Percentiles rank a stretch among this genome's conserved stretches.
Conservation (phyloP, 1,140 invertebrate genomes). For the Battus philenor region DNA sequence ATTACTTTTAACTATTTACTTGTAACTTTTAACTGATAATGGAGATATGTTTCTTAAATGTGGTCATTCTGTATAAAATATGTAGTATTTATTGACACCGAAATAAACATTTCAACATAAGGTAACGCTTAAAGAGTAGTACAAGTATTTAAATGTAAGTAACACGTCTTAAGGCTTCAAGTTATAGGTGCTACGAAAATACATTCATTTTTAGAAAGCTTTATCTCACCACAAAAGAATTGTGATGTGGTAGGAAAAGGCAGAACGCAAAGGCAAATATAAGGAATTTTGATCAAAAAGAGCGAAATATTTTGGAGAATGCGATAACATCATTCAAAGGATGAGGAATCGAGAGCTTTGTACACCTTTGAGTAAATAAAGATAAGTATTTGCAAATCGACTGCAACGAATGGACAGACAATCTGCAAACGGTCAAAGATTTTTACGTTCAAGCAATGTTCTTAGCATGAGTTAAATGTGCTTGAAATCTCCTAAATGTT, state of each 20-base stretch:
- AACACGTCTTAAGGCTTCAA: no score
- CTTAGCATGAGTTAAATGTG: not conserved
- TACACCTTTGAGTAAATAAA: slow-evolving; percentile 50
- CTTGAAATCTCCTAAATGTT: no score
- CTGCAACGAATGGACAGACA: slow-evolving; percentile 13
- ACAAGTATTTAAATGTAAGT: no score
- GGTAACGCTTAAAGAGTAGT: no score
- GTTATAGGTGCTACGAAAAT: no score
- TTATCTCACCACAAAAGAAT: slow-evolving; percentile 57
- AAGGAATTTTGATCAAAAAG: slow-evolving; percentile 63
- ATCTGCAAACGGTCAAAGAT: not conserved
- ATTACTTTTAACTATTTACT: no score
- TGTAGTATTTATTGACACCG: no score
- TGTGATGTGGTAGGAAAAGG: slow-evolving; percentile 52
- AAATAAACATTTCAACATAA: no score
- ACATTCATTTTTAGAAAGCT: slow-evolving; percentile 43
- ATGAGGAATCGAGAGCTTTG: slow-evolving; percentile 56
- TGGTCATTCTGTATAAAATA: no score
- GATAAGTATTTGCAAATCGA: slow-evolving; percentile 36
- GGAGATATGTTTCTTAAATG: no score
- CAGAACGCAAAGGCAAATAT: slow-evolving; percentile 47
- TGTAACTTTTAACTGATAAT: no score
- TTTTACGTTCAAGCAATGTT: not conserved
- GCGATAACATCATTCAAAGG: slow-evolving; percentile 65
- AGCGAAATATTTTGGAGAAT: slow-evolving; percentile 64